These are phyloP conservation scores for Phoenicopterus ruber DNA, from an alignment of 2,113 vertebrate species.

Conservation along the genomic window DNA sequence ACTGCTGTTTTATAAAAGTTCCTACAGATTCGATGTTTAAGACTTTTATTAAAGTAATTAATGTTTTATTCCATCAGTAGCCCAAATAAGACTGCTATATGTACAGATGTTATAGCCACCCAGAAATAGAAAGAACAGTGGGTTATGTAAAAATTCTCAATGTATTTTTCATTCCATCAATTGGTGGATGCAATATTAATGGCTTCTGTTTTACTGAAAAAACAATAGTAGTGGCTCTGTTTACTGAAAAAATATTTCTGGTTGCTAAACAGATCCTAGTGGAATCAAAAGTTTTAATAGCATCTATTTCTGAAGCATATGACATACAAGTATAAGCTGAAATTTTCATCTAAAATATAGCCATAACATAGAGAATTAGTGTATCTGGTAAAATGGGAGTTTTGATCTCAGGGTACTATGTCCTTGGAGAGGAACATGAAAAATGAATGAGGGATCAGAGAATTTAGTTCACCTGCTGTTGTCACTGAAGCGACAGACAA, in stretches of 20 bases:
- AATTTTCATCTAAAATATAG: not conserved
- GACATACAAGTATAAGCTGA: not conserved
- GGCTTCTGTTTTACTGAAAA: not conserved
- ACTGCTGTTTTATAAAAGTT: not conserved
- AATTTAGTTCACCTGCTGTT: not conserved
- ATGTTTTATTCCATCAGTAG: not conserved
- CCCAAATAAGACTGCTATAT: not conserved
- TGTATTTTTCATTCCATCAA: not conserved
- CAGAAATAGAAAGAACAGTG: not conserved
- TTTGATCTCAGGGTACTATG: not conserved
- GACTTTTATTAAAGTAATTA: not conserved
- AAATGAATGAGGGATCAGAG: slow-evolving; percentile 8
- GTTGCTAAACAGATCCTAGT: not conserved
- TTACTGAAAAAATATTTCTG: not conserved
- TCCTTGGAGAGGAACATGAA: not conserved
- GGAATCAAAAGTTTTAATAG: not conserved
- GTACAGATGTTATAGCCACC: not conserved
- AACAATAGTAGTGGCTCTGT: not conserved
- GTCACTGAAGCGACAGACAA: not conserved
- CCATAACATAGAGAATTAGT: not conserved
- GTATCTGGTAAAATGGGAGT: not conserved
- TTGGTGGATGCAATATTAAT: not conserved
- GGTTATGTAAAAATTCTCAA: not conserved
- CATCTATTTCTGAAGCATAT: not conserved
- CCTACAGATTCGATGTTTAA: not conserved